Conservation (phyloP, 1,140 invertebrate species). For the Trichonephila inaurata region DNA sequence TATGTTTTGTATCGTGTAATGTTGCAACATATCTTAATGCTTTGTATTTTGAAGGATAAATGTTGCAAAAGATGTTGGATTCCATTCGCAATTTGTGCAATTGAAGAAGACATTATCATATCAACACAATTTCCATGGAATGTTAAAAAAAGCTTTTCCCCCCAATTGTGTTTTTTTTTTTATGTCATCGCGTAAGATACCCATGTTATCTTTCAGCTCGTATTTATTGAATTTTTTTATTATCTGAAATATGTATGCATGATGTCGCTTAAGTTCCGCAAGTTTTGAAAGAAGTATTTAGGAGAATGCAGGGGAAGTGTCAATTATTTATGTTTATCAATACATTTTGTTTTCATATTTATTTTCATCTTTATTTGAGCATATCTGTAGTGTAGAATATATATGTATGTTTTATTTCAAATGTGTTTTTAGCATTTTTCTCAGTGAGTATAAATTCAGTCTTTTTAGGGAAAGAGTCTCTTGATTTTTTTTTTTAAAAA, state of each 20-base stretch:
- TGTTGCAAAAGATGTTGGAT: not conserved
- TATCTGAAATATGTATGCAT: not conserved
- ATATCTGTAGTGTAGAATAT: not conserved
- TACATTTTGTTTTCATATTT: conserved; percentile 37
- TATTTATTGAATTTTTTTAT: conserved; percentile 32
- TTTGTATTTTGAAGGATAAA: not conserved
- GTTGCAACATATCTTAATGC: not conserved
- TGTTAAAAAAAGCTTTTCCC: not conserved
- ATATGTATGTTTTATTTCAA: not conserved
- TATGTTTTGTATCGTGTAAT: not conserved
- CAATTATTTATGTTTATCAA: not conserved
- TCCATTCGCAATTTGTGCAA: not conserved
- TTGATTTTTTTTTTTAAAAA: not conserved
- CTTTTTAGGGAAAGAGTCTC: not conserved
- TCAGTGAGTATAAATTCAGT: not conserved
- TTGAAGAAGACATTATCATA: conserved; percentile 12
- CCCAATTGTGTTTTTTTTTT: not conserved
- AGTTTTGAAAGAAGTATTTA: not conserved
- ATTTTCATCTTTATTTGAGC: conserved; percentile 1
- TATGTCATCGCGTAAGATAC: not conserved
- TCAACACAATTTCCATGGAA: not conserved
- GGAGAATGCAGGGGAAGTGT: not conserved
- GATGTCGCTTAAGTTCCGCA: not conserved
- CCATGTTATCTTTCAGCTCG: not conserved
- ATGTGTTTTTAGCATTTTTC: not conserved